Evolutionary conservation across 2,888 invertebrate genomes (phyloP).

Genomic region (Heliothis peltigera): DNA sequence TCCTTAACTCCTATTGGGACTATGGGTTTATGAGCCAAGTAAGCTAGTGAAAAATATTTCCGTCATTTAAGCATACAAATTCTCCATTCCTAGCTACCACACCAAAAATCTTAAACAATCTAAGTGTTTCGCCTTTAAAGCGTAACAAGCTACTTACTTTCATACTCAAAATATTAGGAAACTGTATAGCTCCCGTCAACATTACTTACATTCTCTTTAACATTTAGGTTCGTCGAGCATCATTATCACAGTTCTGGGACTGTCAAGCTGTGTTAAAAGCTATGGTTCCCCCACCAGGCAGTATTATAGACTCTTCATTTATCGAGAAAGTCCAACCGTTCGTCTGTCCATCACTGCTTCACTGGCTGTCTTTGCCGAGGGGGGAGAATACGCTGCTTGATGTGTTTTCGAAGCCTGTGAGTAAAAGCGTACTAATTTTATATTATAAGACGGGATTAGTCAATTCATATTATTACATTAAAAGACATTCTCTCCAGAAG

Average conservation of each 20-base stretch:
- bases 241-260: conserved; percentile 83
- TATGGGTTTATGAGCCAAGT: conserved; percentile 87
- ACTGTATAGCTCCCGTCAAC: too few relatives aligned
- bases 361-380: conserved; percentile 85
- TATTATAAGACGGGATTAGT: too few relatives aligned
- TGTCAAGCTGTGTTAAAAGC: conserved; percentile 80
- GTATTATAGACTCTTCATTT: conserved; percentile 66
- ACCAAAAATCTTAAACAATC: too few relatives aligned
- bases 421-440: conserved; percentile 49
- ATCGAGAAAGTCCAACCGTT: conserved; percentile 76
- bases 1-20: conserved; percentile 86
- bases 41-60: conserved; percentile 11
- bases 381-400: conserved; percentile 85
- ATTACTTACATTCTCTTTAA: background rate
- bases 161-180: too few relatives aligned
- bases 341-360: conserved; percentile 83
- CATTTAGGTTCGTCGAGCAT: conserved; percentile 79
- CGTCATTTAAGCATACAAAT: too few relatives aligned
- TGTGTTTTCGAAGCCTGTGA: conserved; percentile 84
- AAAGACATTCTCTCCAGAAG: background rate
- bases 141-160: too few relatives aligned
- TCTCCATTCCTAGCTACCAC: background rate
- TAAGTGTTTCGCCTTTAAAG: too few relatives aligned
- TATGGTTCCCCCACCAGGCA: conserved; percentile 76
- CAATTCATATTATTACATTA: too few relatives aligned